Conservation (phyloP, 2,888 invertebrate genomes). For the Cepaea hortensis region DNA sequence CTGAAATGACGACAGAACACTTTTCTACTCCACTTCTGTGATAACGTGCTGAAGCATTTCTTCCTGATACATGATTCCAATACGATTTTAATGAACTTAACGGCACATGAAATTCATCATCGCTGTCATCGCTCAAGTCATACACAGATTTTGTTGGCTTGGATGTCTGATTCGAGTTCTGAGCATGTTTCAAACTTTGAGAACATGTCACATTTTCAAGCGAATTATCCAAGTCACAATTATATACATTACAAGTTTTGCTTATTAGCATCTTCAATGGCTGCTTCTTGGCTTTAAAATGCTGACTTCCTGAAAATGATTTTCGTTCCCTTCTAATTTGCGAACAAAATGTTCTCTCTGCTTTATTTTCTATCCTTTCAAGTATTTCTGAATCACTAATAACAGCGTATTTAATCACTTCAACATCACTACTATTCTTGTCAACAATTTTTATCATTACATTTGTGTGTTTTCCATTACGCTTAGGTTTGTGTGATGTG, state of each 20-base stretch:
- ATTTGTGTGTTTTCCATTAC: background rate
- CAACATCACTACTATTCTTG: background rate
- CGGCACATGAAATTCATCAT: background rate
- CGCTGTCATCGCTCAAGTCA: background rate
- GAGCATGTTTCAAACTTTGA: background rate
- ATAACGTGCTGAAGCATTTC: background rate
- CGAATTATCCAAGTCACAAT: background rate
- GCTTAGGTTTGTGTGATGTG: background rate
- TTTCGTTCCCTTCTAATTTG: background rate
- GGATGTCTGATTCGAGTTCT: background rate
- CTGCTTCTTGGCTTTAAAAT: background rate
- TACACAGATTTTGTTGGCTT: background rate
- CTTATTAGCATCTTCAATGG: no score
- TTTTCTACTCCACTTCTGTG: background rate
- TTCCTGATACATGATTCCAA: background rate
- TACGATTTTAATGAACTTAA: background rate
- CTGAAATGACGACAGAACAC: background rate
- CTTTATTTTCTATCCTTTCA: constrained; percentile 15
- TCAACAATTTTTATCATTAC: constrained; percentile 21
- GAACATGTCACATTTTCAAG: background rate
- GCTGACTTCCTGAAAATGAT: background rate
- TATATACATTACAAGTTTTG: no score
- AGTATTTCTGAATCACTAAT: background rate
- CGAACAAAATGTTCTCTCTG: background rate
- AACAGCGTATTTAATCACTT: background rate